These are phyloP conservation scores for Melanotaenia parkinsoni DNA, from an alignment of 2,797 vertebrate genomes.

Conservation along the genomic window DNA sequence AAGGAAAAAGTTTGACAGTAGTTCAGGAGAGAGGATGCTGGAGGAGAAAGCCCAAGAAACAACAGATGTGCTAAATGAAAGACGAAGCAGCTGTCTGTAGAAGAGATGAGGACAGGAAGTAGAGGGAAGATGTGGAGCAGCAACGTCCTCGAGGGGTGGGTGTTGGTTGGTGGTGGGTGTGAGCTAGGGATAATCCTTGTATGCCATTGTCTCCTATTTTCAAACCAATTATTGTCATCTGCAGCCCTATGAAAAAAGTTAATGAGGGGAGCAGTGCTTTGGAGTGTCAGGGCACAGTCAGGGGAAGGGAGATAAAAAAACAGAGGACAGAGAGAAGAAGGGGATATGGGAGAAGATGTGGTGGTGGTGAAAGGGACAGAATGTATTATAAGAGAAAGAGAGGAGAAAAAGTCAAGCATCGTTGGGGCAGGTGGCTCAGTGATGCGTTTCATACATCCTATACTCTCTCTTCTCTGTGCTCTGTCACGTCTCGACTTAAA, in stretches of 20 bases:
- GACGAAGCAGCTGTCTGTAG: conserved; percentile 6
- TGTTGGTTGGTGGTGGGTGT: conserved; percentile 38
- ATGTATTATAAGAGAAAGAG: conserved; percentile 51
- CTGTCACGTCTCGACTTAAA: conserved; percentile 14
- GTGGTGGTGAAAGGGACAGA: conserved; percentile 35
- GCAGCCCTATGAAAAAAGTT: conserved; percentile 73
- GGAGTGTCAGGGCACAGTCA: conserved; percentile 75
- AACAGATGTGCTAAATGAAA: conserved; percentile 27
- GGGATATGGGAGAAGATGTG: conserved; percentile 36
- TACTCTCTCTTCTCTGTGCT: conserved; percentile 18
- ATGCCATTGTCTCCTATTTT: conserved; percentile 79
- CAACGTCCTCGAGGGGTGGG: conserved; percentile 21
- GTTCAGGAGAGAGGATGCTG: conserved; percentile 10
- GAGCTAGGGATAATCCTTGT: conserved; percentile 75
- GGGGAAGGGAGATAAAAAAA: conserved; percentile 58
- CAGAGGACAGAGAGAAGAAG: conserved; percentile 29
- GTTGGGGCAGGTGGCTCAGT: conserved; percentile 36
- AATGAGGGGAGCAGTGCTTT: conserved; percentile 80
- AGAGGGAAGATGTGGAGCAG: conserved; percentile 31
- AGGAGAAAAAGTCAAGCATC: conserved; percentile 49
- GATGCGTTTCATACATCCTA: conserved; percentile 41
- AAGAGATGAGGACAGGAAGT: conserved; percentile 38
- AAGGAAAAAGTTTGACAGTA: conserved; percentile 21
- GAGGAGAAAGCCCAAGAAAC: conserved; percentile 34
- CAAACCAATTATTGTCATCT: conserved; percentile 83